Base-by-base conservation (phyloP, 2,888 invertebrate species). In the Parthenolecanium corni region DNA sequence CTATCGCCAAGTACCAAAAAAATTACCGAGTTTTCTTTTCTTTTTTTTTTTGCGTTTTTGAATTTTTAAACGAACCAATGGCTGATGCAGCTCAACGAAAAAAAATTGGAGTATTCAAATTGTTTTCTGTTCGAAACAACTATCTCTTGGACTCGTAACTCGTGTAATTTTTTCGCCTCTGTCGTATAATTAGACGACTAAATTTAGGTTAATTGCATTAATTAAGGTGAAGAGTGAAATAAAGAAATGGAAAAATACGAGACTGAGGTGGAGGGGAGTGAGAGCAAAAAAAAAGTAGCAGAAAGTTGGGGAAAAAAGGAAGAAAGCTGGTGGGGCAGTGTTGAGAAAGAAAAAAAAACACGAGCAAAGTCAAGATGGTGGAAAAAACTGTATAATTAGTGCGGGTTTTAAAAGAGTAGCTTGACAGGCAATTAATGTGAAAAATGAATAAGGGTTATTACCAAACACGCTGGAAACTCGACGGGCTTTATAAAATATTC, bases 121-220 rank as follows among this genome's bases (percentile, higher is more conserved):
- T 49, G 9, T 31, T 31, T 61, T 61, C 61, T 47, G 49, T 49
- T 38, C 38, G 36, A 40, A 58, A 61, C 38, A 36, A 49, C 51
- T 49, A 61, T 61, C 49, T 61, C 31, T 31, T 31, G 31, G 31
- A 31, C 31, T 31, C 16, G 61, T 49, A 61, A 61, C 61, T 40
- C 20, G 61, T 51, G 38, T 61, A 61, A 61, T 49, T 61, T 51
- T 61, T 49, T 49, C n/a, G n/a, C n/a, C n/a, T n/a, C n/a, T 36
- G 36, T 61, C 49, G 47, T 61, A 51, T 49, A 61, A 61, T 61
- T 61, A 49, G 61, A 61, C 49, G 61, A 61, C 38, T 36, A 61
- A 61, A 61, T 61, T 61, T 61, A 51, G 61, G 61, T 61, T 61
- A 61, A 61, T 61, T 61, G 61, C 61, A 61, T 61, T 61, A 61